Evolutionary conservation across 2,113 vertebrate species (phyloP).

Genomic region (Cottus gobio): DNA sequence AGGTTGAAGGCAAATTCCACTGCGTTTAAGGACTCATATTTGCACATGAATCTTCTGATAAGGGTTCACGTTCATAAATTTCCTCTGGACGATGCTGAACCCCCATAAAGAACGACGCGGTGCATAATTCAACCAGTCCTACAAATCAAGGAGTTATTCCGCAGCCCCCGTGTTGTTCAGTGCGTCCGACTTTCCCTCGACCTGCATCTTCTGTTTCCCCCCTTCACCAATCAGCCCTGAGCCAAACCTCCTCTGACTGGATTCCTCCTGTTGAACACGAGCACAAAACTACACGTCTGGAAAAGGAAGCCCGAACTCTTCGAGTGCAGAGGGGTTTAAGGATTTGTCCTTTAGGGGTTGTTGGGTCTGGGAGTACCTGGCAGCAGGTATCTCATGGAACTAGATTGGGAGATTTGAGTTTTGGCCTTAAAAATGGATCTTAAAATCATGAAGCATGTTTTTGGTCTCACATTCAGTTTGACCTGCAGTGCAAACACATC

Average conservation of each 20-base stretch:
- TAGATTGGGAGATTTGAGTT: neutral
- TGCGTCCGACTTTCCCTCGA: neutral
- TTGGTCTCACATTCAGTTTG: too few relatives aligned
- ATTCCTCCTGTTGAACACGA: neutral
- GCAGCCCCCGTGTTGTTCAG: neutral
- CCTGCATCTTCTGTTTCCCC: neutral
- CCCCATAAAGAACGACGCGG: neutral
- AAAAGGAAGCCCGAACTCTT: neutral
- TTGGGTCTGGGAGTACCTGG: too few relatives aligned
- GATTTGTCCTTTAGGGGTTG: neutral
- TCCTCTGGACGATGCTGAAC: neutral
- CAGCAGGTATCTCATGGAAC: too few relatives aligned
- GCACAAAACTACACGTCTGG: neutral
- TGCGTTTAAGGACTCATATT: conserved; percentile 2
- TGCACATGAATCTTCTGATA: neutral
- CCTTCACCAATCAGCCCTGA: neutral
- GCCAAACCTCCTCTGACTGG: neutral
- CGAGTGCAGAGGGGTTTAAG: neutral
- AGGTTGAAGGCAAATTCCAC: neutral
- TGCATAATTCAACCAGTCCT: neutral
- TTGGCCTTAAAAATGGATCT: too few relatives aligned
- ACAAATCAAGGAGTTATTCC: neutral
- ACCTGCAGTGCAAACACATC: conserved; percentile 17
- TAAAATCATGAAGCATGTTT: too few relatives aligned
- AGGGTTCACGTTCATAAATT: neutral